phyloP scores from a whole-genome alignment of 2,797 vertebrate species.

The Hippocampus kuda region DNA sequence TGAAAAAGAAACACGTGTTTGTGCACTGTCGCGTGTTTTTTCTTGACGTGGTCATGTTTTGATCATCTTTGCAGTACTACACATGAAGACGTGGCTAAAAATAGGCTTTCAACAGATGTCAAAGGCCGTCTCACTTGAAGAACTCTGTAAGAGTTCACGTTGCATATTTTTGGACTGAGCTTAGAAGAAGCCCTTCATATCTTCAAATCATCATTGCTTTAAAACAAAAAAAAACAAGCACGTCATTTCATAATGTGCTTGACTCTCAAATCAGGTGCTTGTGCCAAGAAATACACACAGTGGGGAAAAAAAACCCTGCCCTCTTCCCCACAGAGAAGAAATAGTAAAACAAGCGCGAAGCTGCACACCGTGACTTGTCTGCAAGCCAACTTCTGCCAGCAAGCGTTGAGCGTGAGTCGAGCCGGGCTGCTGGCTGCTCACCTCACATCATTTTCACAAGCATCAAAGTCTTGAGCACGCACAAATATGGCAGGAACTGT shows the following conservation, averaged over 20 bases:
- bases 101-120: background rate
- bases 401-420: constrained; percentile 11
- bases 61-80: background rate
- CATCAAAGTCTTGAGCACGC: constrained; percentile 18
- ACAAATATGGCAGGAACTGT: constrained; percentile 13
- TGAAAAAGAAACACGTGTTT: no score
- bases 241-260: constrained; percentile 17
- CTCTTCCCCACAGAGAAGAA: constrained; percentile 22
- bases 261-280: constrained; percentile 9
- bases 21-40: no score
- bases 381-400: constrained; percentile 29
- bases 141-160: background rate
- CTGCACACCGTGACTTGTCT: constrained; percentile 34
- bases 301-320: constrained; percentile 20
- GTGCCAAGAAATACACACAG: constrained; percentile 24
- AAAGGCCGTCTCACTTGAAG: background rate
- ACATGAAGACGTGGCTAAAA: background rate
- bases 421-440: constrained; percentile 22
- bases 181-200: background rate
- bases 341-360: constrained; percentile 23
- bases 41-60: no score
- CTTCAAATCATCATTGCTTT: background rate
- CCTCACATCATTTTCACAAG: constrained; percentile 26
- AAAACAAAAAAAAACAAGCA: constrained; percentile 15
- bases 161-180: background rate